These are phyloP conservation scores for Diarsia rubi DNA, from an alignment of 2,888 invertebrate genomes.

Conservation along the genomic window DNA sequence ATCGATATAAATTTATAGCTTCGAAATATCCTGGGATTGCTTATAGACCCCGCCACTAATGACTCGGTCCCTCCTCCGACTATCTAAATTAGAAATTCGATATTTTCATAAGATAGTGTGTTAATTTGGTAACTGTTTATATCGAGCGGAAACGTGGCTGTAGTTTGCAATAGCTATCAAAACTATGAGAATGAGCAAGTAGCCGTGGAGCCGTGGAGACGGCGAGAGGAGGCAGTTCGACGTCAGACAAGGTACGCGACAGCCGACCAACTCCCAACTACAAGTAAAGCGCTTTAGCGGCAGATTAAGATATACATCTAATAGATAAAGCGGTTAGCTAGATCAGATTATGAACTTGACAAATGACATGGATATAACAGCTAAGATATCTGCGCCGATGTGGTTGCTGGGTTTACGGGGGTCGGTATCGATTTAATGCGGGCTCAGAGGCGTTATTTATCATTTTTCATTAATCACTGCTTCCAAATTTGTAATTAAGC, in stretches of 20 bases:
- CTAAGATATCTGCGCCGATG: slow-evolving; percentile 44
- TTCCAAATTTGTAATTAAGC: slow-evolving; percentile 28
- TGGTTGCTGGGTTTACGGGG: slow-evolving; percentile 25
- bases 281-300: slow-evolving; percentile 67
- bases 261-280: slow-evolving; percentile 57
- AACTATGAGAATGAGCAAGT: slow-evolving; percentile 71
- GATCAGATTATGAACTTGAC: slow-evolving; percentile 58
- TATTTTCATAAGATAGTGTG: slow-evolving; percentile 67
- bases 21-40: slow-evolving; percentile 61
- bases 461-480: slow-evolving; percentile 38
- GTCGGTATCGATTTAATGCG: slow-evolving; percentile 34
- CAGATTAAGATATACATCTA: slow-evolving; percentile 59
- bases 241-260: slow-evolving; percentile 60
- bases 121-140: slow-evolving; percentile 68
- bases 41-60: slow-evolving; percentile 55
- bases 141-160: slow-evolving; percentile 55
- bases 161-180: slow-evolving; percentile 71
- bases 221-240: slow-evolving; percentile 71
- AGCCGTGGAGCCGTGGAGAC: slow-evolving; percentile 66
- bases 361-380: slow-evolving; percentile 51
- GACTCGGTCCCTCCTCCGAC: slow-evolving; percentile 60
- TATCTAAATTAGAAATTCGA: slow-evolving; percentile 70
- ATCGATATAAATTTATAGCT: slow-evolving; percentile 61
- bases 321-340: slow-evolving; percentile 55
- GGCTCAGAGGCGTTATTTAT: slow-evolving; percentile 17